A percentile compares a stretch with the other conserved stretches of the same genome.
Conservation (phyloP, 2,888 invertebrate genomes). For the Taphrorychus bicolor region DNA sequence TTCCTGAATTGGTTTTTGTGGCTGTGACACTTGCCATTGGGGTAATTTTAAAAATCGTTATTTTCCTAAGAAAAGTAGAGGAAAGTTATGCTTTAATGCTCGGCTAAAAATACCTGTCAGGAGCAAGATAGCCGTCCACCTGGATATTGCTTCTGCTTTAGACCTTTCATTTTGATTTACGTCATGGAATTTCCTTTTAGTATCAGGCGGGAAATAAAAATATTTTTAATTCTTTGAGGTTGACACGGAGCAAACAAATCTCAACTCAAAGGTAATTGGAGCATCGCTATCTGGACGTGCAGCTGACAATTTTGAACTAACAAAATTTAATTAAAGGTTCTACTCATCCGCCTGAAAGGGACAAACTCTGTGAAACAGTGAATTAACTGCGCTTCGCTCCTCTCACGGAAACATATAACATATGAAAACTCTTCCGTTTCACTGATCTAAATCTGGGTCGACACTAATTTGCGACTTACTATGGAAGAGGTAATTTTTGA, state of each 20-base stretch:
- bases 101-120: not conserved
- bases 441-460: constrained; percentile 31
- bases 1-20: not conserved
- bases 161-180: too few species aligned
- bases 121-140: too few species aligned
- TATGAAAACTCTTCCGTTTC: constrained; percentile 31
- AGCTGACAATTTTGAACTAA: constrained; percentile 34
- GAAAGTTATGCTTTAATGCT: not conserved
- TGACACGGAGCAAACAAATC: not conserved
- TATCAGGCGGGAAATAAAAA: too few species aligned
- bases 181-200: not conserved
- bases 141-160: constrained; percentile 5
- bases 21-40: not conserved
- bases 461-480: constrained; percentile 31
- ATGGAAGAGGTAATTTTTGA: constrained; percentile 25
- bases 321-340: constrained; percentile 34
- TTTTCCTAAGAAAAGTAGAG: not conserved
- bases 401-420: constrained; percentile 33
- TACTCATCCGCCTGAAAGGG: constrained; percentile 34
- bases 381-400: constrained; percentile 32
- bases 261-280: constrained; percentile 18
- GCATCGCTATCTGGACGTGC: constrained; percentile 26
- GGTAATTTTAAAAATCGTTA: not conserved
- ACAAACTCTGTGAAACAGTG: constrained; percentile 36
- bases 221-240: too few species aligned